Percentiles rank a stretch among this genome's conserved stretches.
Evolutionary conservation across 2,797 vertebrate species (phyloP).

Genomic region (Garrulus glandarius): DNA sequence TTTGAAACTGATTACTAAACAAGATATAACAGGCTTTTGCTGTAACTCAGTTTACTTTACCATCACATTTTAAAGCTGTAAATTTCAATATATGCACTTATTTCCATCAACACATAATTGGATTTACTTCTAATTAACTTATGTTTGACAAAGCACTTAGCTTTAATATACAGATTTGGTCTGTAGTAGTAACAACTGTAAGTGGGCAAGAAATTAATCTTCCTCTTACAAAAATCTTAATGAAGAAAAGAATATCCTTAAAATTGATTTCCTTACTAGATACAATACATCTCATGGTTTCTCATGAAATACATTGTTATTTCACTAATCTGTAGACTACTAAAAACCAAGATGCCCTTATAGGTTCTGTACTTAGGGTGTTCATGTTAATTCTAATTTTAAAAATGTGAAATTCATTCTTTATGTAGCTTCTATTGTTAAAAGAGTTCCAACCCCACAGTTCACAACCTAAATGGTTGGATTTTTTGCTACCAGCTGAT

Average conservation of each 20-base stretch:
- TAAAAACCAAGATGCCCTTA: neutral
- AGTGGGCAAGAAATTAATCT: conserved; percentile 42
- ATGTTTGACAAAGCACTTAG: conserved; percentile 60
- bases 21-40: conserved; percentile 1
- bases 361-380: neutral
- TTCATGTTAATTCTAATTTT: neutral
- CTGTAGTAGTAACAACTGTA: conserved; percentile 28
- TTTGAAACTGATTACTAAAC: conserved; percentile 31
- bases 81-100: conserved; percentile 41
- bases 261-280: neutral
- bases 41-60: conserved; percentile 26
- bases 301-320: neutral
- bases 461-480: neutral
- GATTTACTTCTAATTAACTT: conserved; percentile 66
- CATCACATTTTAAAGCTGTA: conserved; percentile 54
- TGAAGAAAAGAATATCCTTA: neutral
- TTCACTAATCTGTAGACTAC: neutral
- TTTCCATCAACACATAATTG: conserved; percentile 49
- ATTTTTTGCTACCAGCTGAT: neutral
- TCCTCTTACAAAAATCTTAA: conserved; percentile 33
- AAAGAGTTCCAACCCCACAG: neutral
- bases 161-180: conserved; percentile 39
- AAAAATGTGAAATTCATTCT: neutral
- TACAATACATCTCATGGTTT: neutral
- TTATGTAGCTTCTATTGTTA: neutral